Evolutionary conservation across 2,888 invertebrate species (phyloP).

Genomic region (Nymphalis polychloros): DNA sequence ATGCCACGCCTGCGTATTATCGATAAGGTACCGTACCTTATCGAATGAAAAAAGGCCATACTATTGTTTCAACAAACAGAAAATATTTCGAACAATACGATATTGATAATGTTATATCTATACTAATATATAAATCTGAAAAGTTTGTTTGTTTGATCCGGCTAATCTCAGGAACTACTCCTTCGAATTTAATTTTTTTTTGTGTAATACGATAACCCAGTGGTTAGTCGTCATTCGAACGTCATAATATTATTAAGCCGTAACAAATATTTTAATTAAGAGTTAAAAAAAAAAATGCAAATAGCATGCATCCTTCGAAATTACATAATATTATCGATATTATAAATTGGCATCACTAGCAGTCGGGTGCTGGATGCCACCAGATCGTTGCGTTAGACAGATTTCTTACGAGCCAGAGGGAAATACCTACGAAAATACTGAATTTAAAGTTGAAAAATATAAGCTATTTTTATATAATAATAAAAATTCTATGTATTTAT

Average conservation of each 20-base stretch:
- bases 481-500: not conserved
- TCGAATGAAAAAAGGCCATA: not conserved
- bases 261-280: too few species aligned
- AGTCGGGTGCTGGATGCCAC: constrained; percentile 1
- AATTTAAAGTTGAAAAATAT: constrained; percentile 20
- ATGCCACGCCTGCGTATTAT: constrained; percentile 1
- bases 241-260: too few species aligned
- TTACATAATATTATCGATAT: constrained; percentile 5
- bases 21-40: not conserved
- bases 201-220: too few species aligned
- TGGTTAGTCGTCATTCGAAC: too few species aligned
- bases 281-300: too few species aligned
- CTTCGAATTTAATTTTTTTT: too few species aligned
- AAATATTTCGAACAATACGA: too few species aligned
- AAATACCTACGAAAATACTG: constrained; percentile 18
- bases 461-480: not conserved
- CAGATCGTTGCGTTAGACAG: constrained; percentile 19
- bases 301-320: not conserved
- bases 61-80: too few species aligned
- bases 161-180: too few species aligned
- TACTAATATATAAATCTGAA: too few species aligned
- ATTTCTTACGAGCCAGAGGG: constrained; percentile 16
- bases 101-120: too few species aligned
- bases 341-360: constrained; percentile 17
- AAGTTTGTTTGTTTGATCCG: too few species aligned